Base-by-base conservation (phyloP, 92 coral and sea anemone species). In the Virgularia gustaviana region DNA sequence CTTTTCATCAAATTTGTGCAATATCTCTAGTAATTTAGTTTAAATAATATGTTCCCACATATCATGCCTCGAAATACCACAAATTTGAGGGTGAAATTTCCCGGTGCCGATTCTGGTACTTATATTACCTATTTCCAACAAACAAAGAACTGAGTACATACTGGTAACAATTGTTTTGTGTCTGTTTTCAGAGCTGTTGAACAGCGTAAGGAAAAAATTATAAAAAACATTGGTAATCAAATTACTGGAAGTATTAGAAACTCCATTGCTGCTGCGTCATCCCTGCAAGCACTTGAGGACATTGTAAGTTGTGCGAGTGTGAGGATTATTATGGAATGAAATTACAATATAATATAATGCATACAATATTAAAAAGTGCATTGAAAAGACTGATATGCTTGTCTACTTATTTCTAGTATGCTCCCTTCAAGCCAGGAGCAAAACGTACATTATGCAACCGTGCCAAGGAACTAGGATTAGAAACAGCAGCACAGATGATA, bases 381-480 rank as follows among this genome's bases (percentile, higher is more conserved):
- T n/a, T n/a, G n/a, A n/a, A n/a, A n/a, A n/a, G n/a, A n/a, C n/a
- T n/a, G n/a, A n/a, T n/a, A n/a, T n/a, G n/a, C n/a, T n/a, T n/a
- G 7, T 49, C 41, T 61, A 60, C 25, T 25, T 23, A 24, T 13
- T 10, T 31, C 20, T 57, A 88, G 98, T 86, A 85, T 73, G 98
- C 96, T 13, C 98, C 98, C 29, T 92, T 84, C 70, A 92, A 89
- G 78, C 83, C 83, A 57, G 96, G 98, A 8, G 51, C 80, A 16
- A 84, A 89, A 53, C 86, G 89, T 55, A 78, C 94, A 2, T 61
- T 86, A 43, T 89, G 92, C 8, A 89, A 79, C 53, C 82, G 98
- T 71, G 96, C 98, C 11, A 61, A 87, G 20, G 81, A 86, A 65
- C 81, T 89, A 7, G 98, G 98, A 1, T 82, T 92, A 9, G 94